phyloP scores from a whole-genome alignment of 1,140 invertebrate genomes.

The Trachymyrmex cornetzi region DNA sequence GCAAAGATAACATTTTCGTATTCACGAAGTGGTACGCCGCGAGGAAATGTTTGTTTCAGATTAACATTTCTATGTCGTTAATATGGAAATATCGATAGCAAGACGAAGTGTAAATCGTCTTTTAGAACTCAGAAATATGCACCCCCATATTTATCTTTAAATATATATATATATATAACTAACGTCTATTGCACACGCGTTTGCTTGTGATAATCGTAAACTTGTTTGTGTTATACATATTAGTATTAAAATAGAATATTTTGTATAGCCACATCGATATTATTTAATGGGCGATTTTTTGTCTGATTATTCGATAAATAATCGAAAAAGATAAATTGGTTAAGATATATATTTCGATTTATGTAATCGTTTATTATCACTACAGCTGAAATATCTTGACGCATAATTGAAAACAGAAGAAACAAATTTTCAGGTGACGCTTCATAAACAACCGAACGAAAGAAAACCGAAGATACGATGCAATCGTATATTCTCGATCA shows the following conservation, averaged over 20 bases:
- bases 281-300: background rate
- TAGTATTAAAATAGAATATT: background rate
- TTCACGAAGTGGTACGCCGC: background rate
- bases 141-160: background rate
- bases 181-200: background rate
- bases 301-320: background rate
- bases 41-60: slow-evolving; percentile 3
- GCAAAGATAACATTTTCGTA: slow-evolving; percentile 16
- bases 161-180: background rate
- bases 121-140: background rate
- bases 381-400: background rate
- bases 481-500: slow-evolving; percentile 19
- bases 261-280: background rate
- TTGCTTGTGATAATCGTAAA: background rate
- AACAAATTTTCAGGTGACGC: background rate
- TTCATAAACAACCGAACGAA: slow-evolving; percentile 13
- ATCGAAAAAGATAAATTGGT: slow-evolving; percentile 17
- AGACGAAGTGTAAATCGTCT: background rate
- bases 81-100: background rate
- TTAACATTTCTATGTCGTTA: slow-evolving; percentile 1
- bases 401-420: slow-evolving; percentile 28
- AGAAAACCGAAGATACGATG: background rate
- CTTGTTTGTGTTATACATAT: background rate
- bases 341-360: background rate
- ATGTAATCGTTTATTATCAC: slow-evolving; percentile 16